Evolutionary conservation across 2,113 vertebrate genomes (phyloP), one percentile per base, ranked within the genome.

Genomic region (Pelecanus crispus): DNA sequence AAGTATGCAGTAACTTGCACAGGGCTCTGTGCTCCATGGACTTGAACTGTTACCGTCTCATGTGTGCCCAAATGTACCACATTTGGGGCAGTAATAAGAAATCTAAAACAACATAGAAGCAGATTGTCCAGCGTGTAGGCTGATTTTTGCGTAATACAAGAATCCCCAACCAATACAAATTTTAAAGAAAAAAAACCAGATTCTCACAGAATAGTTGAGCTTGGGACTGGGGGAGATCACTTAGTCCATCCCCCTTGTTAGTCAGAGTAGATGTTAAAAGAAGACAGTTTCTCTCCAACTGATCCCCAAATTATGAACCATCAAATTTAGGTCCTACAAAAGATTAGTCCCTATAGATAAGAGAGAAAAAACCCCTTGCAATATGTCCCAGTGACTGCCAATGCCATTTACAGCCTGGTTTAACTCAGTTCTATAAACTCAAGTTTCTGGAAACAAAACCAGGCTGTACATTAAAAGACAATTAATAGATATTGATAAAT

Each of bases 1-100:
- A 98, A 97, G 77, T 94, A 97, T 0, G 97, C 93, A 10, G 70
- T 55, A 42, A 98, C 73, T 45, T 67, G 49, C 55, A 94, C 90
- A 52, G 79, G 81, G 12, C 7, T 22, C 8, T 87, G 73, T 53
- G 97, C 97, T 80, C 95, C 94, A 0, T 98, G 97, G 25, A 98
- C 94, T 88, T 98, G 98, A 72, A 97, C 89, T 11, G 98, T 97
- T 93, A 98, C 44, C 1, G 93, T 98, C 90, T 97, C 97, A 2
- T 92, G 26, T 58, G 71, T 97, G 42, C 95, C 98, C 82, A 98
- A 14, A 38, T 97, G 98, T 17, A 98, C 72, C 55, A 97, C 93
- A 70, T 97, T 97, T 63, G 98, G 98, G n/a, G 97, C 96, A 81
- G 97, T 97, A 80, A 98, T 96, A 17, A 98, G 96, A 87, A 79